Conservation (phyloP, 2,888 invertebrate genomes). For the Kuschelorhynchus macadamiae region DNA sequence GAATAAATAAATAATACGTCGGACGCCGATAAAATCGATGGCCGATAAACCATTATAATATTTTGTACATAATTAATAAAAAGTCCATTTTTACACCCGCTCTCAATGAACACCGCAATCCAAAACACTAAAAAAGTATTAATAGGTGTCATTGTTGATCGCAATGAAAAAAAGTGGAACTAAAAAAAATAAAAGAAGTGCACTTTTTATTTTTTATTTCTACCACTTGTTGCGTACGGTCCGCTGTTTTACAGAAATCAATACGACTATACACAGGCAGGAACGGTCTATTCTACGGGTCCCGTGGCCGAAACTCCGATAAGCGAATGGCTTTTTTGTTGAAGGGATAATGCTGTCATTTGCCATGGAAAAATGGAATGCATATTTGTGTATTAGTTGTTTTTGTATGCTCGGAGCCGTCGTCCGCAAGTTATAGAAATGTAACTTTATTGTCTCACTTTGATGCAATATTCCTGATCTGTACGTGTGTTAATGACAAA, state of each 20-base stretch:
- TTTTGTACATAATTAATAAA: slow-evolving; percentile 46
- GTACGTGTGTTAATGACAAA: no score
- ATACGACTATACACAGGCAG: slow-evolving; percentile 52
- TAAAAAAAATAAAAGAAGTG: slow-evolving; percentile 55
- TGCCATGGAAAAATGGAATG: slow-evolving; percentile 36
- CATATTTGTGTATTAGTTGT: slow-evolving; percentile 3
- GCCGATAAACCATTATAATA: slow-evolving; percentile 50
- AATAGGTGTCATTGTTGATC: slow-evolving; percentile 67
- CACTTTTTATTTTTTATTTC: slow-evolving; percentile 60
- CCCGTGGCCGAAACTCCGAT: slow-evolving; percentile 42
- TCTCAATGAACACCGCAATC: slow-evolving; percentile 45
- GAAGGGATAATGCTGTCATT: slow-evolving; percentile 42
- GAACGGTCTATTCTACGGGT: slow-evolving; percentile 24
- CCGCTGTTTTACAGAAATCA: slow-evolving; percentile 64
- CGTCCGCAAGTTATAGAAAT: no score
- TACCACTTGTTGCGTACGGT: slow-evolving; percentile 61
- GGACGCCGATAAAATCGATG: slow-evolving; percentile 40
- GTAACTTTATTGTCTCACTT: no score
- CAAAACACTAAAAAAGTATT: slow-evolving; percentile 63
- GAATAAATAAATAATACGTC: slow-evolving; percentile 44
- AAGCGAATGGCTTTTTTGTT: slow-evolving; percentile 47
- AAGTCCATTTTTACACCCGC: slow-evolving; percentile 28
- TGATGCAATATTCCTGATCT: no score
- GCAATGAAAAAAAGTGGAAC: slow-evolving; percentile 47
- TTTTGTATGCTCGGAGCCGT: no score